Evolutionary conservation across 2,113 vertebrate genomes (phyloP).

Genomic region (Lasiurus borealis): DNA sequence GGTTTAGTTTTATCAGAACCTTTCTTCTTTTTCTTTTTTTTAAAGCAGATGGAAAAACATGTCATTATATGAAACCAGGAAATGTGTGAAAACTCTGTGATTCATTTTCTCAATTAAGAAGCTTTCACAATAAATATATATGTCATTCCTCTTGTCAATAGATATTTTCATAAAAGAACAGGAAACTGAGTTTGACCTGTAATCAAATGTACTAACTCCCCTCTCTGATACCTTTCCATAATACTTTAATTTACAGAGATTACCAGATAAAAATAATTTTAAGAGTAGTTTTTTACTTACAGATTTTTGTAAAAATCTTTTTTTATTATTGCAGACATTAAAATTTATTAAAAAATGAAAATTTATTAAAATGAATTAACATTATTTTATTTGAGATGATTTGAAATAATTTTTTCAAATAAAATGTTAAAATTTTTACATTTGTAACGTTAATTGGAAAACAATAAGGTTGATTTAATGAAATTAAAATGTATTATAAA

Average conservation of each 20-base stretch:
- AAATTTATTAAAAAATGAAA: constrained; percentile 35
- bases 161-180: constrained; percentile 40
- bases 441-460: background rate
- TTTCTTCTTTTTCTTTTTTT: background rate
- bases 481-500: background rate
- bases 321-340: constrained; percentile 12
- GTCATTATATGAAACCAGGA: background rate
- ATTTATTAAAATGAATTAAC: constrained; percentile 45
- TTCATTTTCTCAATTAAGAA: constrained; percentile 43
- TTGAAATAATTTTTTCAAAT: constrained; percentile 40
- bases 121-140: background rate
- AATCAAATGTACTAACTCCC: background rate
- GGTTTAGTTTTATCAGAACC: background rate
- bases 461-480: background rate
- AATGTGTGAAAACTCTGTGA: background rate
- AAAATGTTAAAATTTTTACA: constrained; percentile 12
- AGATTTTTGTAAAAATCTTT: constrained; percentile 19
- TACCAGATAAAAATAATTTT: constrained; percentile 26
- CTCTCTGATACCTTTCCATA: background rate
- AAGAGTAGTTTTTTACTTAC: constrained; percentile 6
- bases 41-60: constrained; percentile 8
- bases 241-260: constrained; percentile 23
- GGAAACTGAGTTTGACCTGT: constrained; percentile 10
- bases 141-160: background rate
- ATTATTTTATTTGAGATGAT: background rate